Conservation (phyloP, 2,888 invertebrate species). For the Pollenia griseotomentosa region DNA sequence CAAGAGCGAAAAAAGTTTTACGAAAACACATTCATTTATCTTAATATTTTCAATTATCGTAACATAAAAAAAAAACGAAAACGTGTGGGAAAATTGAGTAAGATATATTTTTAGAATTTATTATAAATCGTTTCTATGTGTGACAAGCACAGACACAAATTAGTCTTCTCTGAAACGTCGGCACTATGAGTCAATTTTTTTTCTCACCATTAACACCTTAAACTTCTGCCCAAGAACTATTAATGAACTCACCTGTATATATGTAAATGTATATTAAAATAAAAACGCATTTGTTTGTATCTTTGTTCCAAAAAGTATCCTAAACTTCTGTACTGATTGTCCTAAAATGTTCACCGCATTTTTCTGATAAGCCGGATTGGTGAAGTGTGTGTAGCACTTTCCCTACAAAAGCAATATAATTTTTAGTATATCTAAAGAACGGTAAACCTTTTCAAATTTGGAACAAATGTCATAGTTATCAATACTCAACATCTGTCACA, state of each 20-base stretch:
- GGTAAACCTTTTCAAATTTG: no score
- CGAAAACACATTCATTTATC: constrained; percentile 13
- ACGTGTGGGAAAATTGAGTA: constrained; percentile 38
- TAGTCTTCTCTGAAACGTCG: constrained; percentile 5
- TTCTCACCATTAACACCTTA: not conserved
- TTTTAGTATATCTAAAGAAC: no score
- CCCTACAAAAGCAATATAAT: no score
- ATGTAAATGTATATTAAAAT: not conserved
- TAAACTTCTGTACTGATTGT: no score
- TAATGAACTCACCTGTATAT: no score
- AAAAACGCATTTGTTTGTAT: not conserved
- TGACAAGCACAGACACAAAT: constrained; percentile 19
- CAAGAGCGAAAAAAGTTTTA: not conserved
- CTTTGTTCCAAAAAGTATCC: no score
- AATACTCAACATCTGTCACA: no score
- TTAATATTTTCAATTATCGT: constrained; percentile 3
- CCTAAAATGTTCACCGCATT: no score
- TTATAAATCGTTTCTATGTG: constrained; percentile 32
- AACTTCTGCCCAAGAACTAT: not conserved
- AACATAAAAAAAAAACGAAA: not conserved
- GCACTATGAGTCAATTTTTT: constrained; percentile 5
- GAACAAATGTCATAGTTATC: no score
- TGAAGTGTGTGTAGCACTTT: no score
- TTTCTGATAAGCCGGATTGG: no score
- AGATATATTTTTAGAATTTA: constrained; percentile 39